Evolutionary conservation across 2,797 vertebrate genomes (phyloP).

Genomic region (Masticophis lateralis): DNA sequence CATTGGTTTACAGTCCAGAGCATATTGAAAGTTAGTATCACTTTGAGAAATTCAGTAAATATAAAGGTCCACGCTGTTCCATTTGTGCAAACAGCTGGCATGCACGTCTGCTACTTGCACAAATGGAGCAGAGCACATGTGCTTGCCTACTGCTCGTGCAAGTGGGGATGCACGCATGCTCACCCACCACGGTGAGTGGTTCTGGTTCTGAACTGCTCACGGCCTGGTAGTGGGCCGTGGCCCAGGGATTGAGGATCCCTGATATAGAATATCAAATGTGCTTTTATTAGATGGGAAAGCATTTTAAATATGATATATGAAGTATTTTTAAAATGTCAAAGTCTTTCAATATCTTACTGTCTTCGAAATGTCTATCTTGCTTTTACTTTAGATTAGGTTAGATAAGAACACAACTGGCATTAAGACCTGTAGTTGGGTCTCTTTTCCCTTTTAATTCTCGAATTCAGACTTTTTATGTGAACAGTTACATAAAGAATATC

Average conservation of each 20-base stretch:
- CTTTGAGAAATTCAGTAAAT: not conserved
- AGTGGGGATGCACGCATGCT: not conserved
- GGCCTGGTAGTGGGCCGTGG: not conserved
- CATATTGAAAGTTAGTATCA: not conserved
- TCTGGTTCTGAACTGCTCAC: not conserved
- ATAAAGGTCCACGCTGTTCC: not conserved
- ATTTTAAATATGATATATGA: not conserved
- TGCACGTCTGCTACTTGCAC: not conserved
- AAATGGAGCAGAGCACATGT: not conserved
- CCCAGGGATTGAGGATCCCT: not conserved
- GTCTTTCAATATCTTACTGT: not conserved
- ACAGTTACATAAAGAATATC: not conserved
- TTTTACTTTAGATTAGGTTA: not conserved
- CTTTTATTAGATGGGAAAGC: not conserved
- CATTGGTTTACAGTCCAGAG: not conserved
- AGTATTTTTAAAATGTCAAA: not conserved
- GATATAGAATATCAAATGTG: not conserved
- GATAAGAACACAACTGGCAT: constrained; percentile 4
- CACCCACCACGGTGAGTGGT: no score
- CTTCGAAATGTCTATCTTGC: not conserved
- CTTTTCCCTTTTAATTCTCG: not conserved
- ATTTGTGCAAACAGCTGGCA: not conserved
- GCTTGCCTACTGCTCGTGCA: fast-evolving
- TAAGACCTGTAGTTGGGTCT: not conserved
- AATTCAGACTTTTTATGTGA: not conserved